Conservation (phyloP, 2,888 invertebrate genomes). For the Tetragonula carbonaria region DNA sequence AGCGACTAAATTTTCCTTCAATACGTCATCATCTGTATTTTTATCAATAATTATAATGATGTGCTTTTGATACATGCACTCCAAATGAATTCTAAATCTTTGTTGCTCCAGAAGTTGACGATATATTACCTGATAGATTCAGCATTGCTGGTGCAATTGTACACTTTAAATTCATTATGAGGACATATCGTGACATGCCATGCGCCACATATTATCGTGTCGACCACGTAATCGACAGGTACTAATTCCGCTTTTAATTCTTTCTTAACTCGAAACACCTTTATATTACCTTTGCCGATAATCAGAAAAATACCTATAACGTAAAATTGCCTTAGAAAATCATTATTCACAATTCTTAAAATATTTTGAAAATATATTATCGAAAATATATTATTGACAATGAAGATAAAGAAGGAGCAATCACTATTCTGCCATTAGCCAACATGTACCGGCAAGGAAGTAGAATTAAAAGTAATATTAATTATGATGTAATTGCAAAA, state of each 20-base stretch:
- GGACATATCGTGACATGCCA: constrained; percentile 87
- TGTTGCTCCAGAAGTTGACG: background rate
- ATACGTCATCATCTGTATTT: no score
- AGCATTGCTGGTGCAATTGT: constrained; percentile 95
- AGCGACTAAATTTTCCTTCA: no score
- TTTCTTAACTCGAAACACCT: constrained; percentile 90
- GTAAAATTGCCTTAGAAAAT: background rate
- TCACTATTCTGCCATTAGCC: no score
- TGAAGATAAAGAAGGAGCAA: background rate
- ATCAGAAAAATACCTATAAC: constrained; percentile 89
- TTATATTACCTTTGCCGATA: constrained; percentile 92
- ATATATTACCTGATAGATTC: constrained; percentile 89
- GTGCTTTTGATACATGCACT: no score
- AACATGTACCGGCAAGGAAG: no score
- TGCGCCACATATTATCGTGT: constrained; percentile 93
- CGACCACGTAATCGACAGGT: constrained; percentile 96
- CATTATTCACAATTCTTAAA: background rate
- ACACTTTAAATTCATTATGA: constrained; percentile 88
- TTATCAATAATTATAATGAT: no score
- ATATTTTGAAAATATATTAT: background rate
- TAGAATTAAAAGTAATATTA: no score
- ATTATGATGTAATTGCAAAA: no score
- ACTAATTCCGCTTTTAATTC: constrained; percentile 93
- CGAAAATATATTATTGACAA: background rate
- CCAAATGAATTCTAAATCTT: background rate